phyloP scores from a whole-genome alignment of 2,797 vertebrate species.

The Melanotaenia boesemani region DNA sequence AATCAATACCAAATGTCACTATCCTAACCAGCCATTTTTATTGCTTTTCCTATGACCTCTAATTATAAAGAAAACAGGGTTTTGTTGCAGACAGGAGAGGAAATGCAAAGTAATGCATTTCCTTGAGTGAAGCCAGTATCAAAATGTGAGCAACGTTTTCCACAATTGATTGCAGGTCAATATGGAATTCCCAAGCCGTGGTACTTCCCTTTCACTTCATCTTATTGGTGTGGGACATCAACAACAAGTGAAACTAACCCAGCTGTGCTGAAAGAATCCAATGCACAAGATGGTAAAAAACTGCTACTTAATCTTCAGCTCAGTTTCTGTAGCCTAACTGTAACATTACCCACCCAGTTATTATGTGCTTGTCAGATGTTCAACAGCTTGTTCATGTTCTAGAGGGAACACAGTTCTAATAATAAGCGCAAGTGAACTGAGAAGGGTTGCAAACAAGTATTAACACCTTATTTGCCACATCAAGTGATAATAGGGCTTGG shows the following conservation, averaged over 20 bases:
- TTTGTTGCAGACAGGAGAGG: slow-evolving; percentile 35
- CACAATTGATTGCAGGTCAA: slow-evolving; percentile 86
- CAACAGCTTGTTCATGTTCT: slow-evolving; percentile 16
- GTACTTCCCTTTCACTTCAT: slow-evolving; percentile 93
- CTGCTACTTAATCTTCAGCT: slow-evolving; percentile 3
- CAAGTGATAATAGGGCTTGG: slow-evolving; percentile 53
- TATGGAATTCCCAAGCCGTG: slow-evolving; percentile 95
- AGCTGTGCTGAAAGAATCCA: slow-evolving; percentile 67
- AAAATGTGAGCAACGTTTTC: slow-evolving; percentile 53
- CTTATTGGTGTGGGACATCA: slow-evolving; percentile 91
- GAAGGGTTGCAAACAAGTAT: slow-evolving; percentile 60
- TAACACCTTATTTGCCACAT: slow-evolving; percentile 52
- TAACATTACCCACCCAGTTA: background rate
- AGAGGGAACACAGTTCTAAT: slow-evolving; percentile 31
- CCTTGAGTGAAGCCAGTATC: slow-evolving; percentile 41
- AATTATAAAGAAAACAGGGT: slow-evolving; percentile 48
- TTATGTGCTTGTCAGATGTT: slow-evolving; percentile 32
- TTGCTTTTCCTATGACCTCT: slow-evolving; percentile 39
- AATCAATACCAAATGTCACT: background rate
- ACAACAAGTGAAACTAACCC: slow-evolving; percentile 60
- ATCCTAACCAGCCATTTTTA: background rate
- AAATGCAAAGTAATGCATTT: slow-evolving; percentile 34
- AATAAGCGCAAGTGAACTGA: slow-evolving; percentile 48
- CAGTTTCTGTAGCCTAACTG: background rate
- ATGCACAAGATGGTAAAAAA: slow-evolving; percentile 70